These are phyloP conservation scores for Trachelipus rathkii DNA, from an alignment of 1,140 invertebrate genomes.

Conservation along the genomic window DNA sequence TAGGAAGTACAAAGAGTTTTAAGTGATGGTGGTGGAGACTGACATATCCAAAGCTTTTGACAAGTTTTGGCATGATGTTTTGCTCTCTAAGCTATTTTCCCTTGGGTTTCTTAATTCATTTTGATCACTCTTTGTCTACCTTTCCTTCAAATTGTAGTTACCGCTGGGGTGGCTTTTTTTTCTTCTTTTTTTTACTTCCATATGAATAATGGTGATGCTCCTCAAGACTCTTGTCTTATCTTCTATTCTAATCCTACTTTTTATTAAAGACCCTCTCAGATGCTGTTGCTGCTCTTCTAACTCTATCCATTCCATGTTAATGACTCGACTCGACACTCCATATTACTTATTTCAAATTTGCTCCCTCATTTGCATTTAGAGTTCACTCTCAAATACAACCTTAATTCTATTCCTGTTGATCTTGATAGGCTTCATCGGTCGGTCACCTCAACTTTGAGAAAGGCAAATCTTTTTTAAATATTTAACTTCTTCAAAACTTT, in stretches of 20 bases:
- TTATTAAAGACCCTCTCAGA: neutral
- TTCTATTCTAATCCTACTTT: too few relatives aligned
- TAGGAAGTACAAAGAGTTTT: neutral
- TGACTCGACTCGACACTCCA: too few relatives aligned
- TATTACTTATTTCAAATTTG: too few relatives aligned
- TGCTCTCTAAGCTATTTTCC: neutral
- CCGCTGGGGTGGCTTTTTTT: neutral
- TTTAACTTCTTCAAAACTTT: too few relatives aligned
- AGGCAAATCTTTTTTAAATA: too few relatives aligned
- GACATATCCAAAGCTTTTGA: neutral
- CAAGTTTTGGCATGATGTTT: neutral
- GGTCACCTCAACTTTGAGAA: too few relatives aligned
- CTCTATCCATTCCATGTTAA: too few relatives aligned
- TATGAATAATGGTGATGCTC: neutral
- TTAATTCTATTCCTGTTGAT: too few relatives aligned
- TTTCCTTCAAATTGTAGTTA: neutral
- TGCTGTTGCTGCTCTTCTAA: neutral
- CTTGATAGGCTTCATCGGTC: too few relatives aligned
- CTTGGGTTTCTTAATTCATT: neutral
- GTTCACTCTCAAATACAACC: too few relatives aligned
- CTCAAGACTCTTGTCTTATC: neutral
- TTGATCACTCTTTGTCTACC: neutral
- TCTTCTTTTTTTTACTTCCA: neutral
- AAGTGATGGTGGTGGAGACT: neutral
- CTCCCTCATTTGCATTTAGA: too few relatives aligned